phyloP scores from a whole-genome alignment of 1,140 invertebrate species.

The Caenorhabditis brenneri region DNA sequence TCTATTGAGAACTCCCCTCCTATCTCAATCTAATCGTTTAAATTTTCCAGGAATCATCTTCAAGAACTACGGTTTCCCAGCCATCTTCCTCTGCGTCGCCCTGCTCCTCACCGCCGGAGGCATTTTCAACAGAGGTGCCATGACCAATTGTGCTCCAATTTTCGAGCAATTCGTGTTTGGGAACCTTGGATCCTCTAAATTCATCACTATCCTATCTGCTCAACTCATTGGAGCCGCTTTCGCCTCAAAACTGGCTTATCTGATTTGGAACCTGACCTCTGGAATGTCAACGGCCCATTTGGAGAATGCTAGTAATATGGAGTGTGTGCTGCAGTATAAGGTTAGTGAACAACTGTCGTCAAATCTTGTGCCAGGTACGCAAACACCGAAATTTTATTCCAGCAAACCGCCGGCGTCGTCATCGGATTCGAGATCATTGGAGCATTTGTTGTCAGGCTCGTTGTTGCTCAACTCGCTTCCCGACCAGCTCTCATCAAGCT shows the following conservation, averaged over 20 bases:
- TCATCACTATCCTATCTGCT: slow-evolving; percentile 61
- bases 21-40: slow-evolving; percentile 28
- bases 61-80: slow-evolving; percentile 46
- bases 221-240: slow-evolving; percentile 61
- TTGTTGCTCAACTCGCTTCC: slow-evolving; percentile 52
- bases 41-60: slow-evolving; percentile 44
- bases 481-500: slow-evolving; percentile 50
- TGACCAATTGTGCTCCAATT: slow-evolving; percentile 60
- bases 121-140: slow-evolving; percentile 63
- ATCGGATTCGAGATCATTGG: slow-evolving; percentile 58
- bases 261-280: slow-evolving; percentile 13
- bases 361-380: not conserved
- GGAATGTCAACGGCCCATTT: slow-evolving; percentile 58
- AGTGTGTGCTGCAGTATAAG: slow-evolving; percentile 61
- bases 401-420: slow-evolving; percentile 62
- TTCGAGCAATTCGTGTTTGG: slow-evolving; percentile 58
- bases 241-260: not conserved
- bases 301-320: slow-evolving; percentile 56
- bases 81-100: slow-evolving; percentile 65
- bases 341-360: slow-evolving; percentile 47
- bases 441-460: slow-evolving; percentile 48
- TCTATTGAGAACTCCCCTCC: not conserved
- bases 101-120: slow-evolving; percentile 57
- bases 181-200: slow-evolving; percentile 54
- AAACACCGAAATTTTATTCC: not conserved